These are phyloP conservation scores for Andrena minutula DNA, from an alignment of 2,888 invertebrate genomes.

Conservation along the genomic window DNA sequence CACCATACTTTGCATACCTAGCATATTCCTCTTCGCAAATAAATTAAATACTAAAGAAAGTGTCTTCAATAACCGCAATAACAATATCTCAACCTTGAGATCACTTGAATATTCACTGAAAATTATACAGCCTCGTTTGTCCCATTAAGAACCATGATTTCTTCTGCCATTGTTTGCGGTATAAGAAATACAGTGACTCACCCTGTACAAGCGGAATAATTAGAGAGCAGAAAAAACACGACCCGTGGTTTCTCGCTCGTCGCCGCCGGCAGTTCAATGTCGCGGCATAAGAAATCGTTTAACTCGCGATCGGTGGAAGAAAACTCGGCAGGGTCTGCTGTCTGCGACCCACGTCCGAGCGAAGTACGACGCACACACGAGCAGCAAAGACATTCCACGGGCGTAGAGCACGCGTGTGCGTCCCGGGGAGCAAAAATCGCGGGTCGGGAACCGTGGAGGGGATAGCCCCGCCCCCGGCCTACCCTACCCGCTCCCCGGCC, in stretches of 20 bases:
- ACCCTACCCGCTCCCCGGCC: slow-evolving; percentile 64
- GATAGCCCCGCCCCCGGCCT: slow-evolving; percentile 72
- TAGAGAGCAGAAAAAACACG: not conserved
- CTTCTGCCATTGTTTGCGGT: no score
- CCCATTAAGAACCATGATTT: not conserved
- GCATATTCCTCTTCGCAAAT: no score
- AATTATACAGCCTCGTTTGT: no score
- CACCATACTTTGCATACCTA: no score
- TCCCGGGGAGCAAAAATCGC: slow-evolving; percentile 56
- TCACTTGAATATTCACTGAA: no score
- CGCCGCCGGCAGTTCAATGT: slow-evolving; percentile 30
- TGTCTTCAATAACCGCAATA: no score
- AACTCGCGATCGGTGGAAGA: slow-evolving; percentile 47
- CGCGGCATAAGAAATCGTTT: slow-evolving; percentile 58
- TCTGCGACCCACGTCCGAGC: slow-evolving; percentile 54
- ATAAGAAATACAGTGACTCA: not conserved
- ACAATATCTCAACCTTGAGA: no score
- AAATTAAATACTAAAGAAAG: no score
- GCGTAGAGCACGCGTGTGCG: slow-evolving; percentile 28
- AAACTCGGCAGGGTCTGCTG: slow-evolving; percentile 45
- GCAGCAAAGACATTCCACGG: not conserved
- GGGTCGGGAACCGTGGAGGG: slow-evolving; percentile 54
- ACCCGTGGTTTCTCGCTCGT: not conserved
- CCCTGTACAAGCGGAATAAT: slow-evolving; percentile 1
- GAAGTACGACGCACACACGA: slow-evolving; percentile 44